phyloP scores from a whole-genome alignment of 2,113 vertebrate genomes.

The Phyllostomus hastatus region DNA sequence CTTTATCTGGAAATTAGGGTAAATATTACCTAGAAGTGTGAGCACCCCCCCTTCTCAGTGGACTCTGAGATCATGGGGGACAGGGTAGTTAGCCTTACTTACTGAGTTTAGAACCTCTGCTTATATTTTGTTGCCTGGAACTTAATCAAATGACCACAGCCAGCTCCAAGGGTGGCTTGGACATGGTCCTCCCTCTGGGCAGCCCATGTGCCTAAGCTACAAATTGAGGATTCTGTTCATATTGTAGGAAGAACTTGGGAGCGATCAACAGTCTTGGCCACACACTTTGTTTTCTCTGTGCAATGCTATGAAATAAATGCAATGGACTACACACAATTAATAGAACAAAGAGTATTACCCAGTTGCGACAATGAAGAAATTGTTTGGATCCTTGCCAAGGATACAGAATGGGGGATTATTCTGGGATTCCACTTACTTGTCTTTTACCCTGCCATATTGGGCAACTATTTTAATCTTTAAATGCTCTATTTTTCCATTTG shows the following conservation, averaged over 20 bases:
- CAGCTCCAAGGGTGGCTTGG: neutral
- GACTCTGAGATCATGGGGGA: neutral
- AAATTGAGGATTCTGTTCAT: neutral
- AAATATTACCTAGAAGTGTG: neutral
- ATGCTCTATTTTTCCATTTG: neutral
- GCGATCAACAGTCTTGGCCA: neutral
- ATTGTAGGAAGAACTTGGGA: neutral
- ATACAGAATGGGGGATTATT: neutral
- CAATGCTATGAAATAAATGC: conserved; percentile 4
- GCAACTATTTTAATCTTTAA: conserved; percentile 29
- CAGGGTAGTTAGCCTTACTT: neutral
- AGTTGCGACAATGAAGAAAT: neutral
- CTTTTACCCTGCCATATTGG: neutral
- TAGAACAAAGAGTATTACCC: neutral
- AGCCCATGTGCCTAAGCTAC: neutral
- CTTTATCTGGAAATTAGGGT: neutral
- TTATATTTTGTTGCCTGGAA: neutral
- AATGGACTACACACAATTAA: neutral
- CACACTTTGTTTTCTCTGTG: neutral
- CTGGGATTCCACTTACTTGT: neutral
- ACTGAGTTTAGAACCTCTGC: neutral
- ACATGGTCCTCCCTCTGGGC: neutral
- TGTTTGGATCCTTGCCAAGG: neutral
- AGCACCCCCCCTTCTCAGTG: neutral
- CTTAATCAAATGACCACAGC: neutral